A percentile compares a stretch with the other conserved stretches of the same genome.
phyloP scores from a whole-genome alignment of 2,797 vertebrate genomes.

The Danionella dracula region DNA sequence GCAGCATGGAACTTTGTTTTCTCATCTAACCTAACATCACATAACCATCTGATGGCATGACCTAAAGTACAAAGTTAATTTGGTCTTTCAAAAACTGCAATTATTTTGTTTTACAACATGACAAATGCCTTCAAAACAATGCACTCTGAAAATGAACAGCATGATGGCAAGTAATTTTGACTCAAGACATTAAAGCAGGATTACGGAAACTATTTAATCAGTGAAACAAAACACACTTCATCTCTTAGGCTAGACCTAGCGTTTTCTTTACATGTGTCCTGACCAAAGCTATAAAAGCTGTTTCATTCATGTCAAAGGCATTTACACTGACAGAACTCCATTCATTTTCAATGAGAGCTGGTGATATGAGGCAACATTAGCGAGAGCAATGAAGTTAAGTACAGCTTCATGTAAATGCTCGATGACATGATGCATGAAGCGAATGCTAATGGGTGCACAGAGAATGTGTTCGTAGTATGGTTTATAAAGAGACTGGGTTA shows the following conservation, averaged over 20 bases:
- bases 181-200: neutral
- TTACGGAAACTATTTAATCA: neutral
- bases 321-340: conserved; percentile 1
- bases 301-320: neutral
- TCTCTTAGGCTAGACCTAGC: neutral
- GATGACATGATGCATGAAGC: neutral
- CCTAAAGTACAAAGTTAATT: no score
- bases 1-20: no score
- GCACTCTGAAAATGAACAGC: neutral
- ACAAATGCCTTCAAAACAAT: no score
- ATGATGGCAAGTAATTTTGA: neutral
- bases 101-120: no score
- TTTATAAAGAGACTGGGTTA: neutral
- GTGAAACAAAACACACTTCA: neutral
- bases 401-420: conserved; percentile 12
- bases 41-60: no score
- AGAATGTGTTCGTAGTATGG: neutral
- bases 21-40: no score
- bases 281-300: conserved; percentile 9
- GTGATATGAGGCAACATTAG: conserved; percentile 7
- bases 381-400: neutral
- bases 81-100: no score
- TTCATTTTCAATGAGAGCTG: conserved; percentile 12
- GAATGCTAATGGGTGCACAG: neutral
- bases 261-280: conserved; percentile 9